Percentiles rank a stretch among this genome's conserved stretches.
These are phyloP conservation scores for Sepioteuthis lessoniana DNA, from an alignment of 2,888 invertebrate genomes.

Conservation along the genomic window DNA sequence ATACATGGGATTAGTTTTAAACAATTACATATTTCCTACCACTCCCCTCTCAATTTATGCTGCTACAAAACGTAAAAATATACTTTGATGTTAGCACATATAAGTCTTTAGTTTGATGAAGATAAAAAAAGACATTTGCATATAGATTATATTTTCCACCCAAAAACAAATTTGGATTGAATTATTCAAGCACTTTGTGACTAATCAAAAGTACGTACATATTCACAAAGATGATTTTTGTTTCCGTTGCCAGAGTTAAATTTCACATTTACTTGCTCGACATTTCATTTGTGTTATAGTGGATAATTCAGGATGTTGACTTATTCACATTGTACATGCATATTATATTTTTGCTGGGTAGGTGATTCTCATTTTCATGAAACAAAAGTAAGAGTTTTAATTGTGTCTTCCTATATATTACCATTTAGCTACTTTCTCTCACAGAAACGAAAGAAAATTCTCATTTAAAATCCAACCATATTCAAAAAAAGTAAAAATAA, in stretches of 20 bases:
- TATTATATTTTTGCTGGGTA: no score
- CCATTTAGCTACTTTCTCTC: no score
- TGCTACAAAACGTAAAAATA: background rate
- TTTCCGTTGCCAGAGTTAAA: background rate
- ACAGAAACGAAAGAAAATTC: no score
- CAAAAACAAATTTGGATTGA: background rate
- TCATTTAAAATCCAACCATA: no score
- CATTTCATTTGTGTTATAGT: background rate
- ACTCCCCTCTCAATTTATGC: background rate
- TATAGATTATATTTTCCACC: background rate
- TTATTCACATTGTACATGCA: no score
- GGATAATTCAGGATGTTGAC: no score
- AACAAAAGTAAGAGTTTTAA: no score
- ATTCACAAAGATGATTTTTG: conserved; percentile 5
- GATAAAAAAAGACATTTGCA: conserved; percentile 12
- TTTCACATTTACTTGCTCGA: background rate
- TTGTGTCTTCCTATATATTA: no score
- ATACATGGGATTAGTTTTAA: background rate
- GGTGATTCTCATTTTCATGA: no score
- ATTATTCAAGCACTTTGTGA: background rate
- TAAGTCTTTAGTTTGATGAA: background rate
- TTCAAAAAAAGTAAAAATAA: no score
- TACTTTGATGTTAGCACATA: background rate
- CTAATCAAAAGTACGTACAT: background rate
- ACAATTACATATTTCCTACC: background rate